These are phyloP conservation scores for Coendou prehensilis DNA, from an alignment of 2,797 vertebrate species.

Conservation along the genomic window DNA sequence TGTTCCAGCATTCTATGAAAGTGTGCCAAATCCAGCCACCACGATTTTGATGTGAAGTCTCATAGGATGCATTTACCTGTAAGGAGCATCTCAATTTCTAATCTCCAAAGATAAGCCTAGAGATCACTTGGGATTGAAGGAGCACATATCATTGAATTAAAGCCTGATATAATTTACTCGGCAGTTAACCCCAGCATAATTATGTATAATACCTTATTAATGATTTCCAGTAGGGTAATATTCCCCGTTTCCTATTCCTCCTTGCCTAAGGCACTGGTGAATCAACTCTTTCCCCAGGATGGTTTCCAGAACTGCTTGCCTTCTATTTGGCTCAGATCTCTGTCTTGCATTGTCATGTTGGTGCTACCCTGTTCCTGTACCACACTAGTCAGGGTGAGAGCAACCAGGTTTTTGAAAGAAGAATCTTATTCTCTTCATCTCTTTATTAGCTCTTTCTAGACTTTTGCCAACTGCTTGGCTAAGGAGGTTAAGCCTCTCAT, in stretches of 20 bases:
- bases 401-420: not conserved
- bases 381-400: not conserved
- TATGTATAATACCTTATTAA: not conserved
- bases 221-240: not conserved
- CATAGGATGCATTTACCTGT: not conserved
- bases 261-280: not conserved
- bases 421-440: slow-evolving; percentile 6
- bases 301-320: not conserved
- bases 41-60: slow-evolving; percentile 31
- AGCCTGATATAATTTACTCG: slow-evolving; percentile 10
- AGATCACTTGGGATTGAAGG: not conserved
- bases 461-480: not conserved
- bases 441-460: not conserved
- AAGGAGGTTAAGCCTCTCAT: not conserved
- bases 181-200: not conserved
- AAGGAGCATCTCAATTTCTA: not conserved
- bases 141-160: not conserved
- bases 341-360: not conserved
- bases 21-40: not conserved
- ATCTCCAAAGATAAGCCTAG: not conserved
- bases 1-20: not conserved
- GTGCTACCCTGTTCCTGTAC: not conserved
- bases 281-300: not conserved
- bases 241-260: slow-evolving; percentile 2
- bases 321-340: not conserved